Evolutionary conservation across 2,797 vertebrate species (phyloP).

Genomic region (Uromys caudimaculatus): DNA sequence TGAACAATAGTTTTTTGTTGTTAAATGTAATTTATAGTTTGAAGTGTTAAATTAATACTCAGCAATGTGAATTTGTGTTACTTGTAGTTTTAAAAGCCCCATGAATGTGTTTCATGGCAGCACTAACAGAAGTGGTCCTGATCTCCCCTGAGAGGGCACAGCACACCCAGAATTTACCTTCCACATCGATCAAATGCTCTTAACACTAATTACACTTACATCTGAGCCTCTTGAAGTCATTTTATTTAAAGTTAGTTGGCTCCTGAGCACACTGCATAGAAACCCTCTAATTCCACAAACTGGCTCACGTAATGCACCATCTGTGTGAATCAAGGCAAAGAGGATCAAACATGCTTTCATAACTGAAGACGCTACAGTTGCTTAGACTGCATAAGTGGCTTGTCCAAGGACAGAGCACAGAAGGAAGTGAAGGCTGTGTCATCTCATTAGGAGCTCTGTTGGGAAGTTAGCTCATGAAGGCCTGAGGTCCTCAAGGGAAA

Average conservation of each 20-base stretch:
- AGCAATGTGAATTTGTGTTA: not conserved
- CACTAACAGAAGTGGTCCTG: not conserved
- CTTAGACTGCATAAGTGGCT: not conserved
- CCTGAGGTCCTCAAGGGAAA: not conserved
- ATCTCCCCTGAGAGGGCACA: not conserved
- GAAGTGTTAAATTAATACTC: not conserved
- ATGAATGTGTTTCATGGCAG: not conserved
- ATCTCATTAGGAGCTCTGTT: not conserved
- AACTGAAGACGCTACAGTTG: not conserved
- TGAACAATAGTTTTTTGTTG: not conserved
- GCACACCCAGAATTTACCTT: not conserved
- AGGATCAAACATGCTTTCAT: not conserved
- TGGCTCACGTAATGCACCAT: not conserved
- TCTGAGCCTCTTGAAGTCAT: not conserved
- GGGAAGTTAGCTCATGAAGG: not conserved
- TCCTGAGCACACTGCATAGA: not conserved
- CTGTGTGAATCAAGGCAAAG: not conserved
- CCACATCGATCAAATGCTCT: not conserved
- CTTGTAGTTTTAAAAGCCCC: not conserved
- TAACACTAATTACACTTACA: constrained; percentile 21
- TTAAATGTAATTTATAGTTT: constrained; percentile 43
- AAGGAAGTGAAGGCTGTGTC: not conserved
- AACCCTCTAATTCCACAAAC: not conserved
- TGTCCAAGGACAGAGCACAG: not conserved
- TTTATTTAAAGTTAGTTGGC: constrained; percentile 36